A percentile compares a stretch with the other conserved stretches of the same genome.
phyloP scores from a whole-genome alignment of 2,888 invertebrate species.

The Pseudococcus longispinus region DNA sequence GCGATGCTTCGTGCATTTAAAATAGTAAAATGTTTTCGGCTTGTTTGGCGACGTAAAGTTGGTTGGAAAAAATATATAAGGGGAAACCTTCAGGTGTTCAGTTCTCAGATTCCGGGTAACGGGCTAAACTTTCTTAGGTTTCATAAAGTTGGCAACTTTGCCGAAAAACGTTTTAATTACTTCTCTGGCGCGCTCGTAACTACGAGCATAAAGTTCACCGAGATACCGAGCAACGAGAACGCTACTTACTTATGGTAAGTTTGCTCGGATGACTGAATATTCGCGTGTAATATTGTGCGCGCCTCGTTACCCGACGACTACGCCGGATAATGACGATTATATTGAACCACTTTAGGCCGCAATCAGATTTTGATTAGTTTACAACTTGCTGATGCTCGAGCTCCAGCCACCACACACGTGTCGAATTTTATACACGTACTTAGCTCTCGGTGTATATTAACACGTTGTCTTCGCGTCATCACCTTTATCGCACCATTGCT shows the following conservation, averaged over 20 bases:
- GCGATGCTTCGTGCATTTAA: background rate
- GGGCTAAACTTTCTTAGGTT: slow-evolving; percentile 41
- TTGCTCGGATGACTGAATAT: slow-evolving; percentile 12
- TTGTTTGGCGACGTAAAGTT: slow-evolving; percentile 19
- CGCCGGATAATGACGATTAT: slow-evolving; percentile 15
- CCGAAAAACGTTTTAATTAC: slow-evolving; percentile 37
- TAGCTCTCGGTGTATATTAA: background rate
- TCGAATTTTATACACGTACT: background rate
- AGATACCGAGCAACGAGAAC: background rate
- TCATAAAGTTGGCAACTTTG: slow-evolving; percentile 33
- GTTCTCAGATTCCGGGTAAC: slow-evolving; percentile 41
- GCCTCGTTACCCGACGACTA: background rate
- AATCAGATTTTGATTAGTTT: slow-evolving; percentile 28
- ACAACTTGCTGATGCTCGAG: background rate
- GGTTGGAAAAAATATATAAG: background rate
- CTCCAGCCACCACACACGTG: background rate
- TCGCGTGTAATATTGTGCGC: slow-evolving; percentile 9
- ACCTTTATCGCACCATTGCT: background rate
- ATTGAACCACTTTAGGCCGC: slow-evolving; percentile 30
- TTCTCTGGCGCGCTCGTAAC: slow-evolving; percentile 30
- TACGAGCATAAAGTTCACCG: slow-evolving; percentile 17
- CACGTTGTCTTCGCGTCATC: background rate
- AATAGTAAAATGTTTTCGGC: slow-evolving; percentile 18
- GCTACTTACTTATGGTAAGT: slow-evolving; percentile 7
- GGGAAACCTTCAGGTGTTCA: slow-evolving; percentile 24